These are phyloP conservation scores for Echinops telfairi DNA, from an alignment of 2,113 vertebrate species.

Conservation along the genomic window DNA sequence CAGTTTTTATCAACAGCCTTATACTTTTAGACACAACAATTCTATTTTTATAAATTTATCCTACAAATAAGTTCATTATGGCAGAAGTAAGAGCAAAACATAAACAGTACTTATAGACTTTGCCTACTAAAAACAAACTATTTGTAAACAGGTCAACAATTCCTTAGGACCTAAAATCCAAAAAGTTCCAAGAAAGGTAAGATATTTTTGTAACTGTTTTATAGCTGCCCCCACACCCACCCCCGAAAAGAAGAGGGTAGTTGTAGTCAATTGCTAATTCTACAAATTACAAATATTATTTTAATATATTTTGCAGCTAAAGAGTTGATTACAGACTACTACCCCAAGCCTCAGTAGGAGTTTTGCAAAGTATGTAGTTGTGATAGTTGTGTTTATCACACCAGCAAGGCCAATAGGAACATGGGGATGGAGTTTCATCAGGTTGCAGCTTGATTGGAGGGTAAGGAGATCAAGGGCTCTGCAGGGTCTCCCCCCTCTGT, in stretches of 20 bases:
- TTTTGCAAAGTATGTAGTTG: neutral
- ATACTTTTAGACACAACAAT: neutral
- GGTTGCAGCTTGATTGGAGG: no score
- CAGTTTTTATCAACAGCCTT: neutral
- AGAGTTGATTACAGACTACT: neutral
- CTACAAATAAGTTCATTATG: neutral
- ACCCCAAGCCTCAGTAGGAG: neutral
- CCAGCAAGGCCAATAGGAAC: no score
- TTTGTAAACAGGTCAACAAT: neutral
- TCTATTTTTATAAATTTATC: neutral
- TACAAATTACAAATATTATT: slow-evolving; percentile 24
- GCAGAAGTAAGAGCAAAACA: slow-evolving; percentile 2
- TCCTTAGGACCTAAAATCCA: slow-evolving; percentile 29
- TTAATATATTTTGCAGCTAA: slow-evolving; percentile 7
- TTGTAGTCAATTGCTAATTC: neutral
- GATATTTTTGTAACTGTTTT: slow-evolving; percentile 18
- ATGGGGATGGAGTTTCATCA: no score
- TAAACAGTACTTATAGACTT: neutral
- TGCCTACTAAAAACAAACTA: slow-evolving; percentile 37
- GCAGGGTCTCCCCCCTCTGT: no score
- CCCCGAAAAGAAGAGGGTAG: neutral
- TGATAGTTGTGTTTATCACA: no score
- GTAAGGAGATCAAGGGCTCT: no score
- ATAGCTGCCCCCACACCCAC: neutral
- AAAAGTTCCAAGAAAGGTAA: slow-evolving; percentile 56